Conservation (phyloP, 2,888 invertebrate genomes). For the Adelognathus sp. region DNA sequence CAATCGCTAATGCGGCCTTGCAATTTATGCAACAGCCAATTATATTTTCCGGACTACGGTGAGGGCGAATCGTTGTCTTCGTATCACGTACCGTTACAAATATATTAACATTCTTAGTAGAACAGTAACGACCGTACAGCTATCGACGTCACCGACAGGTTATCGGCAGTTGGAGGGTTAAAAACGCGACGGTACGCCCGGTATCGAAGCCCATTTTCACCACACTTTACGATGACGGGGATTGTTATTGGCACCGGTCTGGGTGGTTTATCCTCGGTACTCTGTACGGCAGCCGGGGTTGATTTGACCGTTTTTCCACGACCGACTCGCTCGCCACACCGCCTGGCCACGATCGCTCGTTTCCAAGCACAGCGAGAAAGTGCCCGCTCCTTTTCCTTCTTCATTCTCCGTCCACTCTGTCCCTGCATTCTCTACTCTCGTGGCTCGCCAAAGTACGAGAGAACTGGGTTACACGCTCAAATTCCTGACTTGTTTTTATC, state of each 20-base stretch:
- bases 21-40: no score
- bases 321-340: slow-evolving; percentile 36
- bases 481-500: slow-evolving; percentile 48
- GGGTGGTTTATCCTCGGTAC: slow-evolving; percentile 7
- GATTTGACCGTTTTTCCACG: slow-evolving; percentile 23
- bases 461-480: slow-evolving; percentile 64
- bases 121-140: not conserved
- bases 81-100: not conserved
- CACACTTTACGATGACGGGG: slow-evolving; percentile 74
- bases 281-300: slow-evolving; percentile 11
- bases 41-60: no score
- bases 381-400: slow-evolving; percentile 7
- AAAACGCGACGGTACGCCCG: slow-evolving; percentile 67
- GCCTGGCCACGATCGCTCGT: slow-evolving; percentile 10
- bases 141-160: slow-evolving; percentile 66
- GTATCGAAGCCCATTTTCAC: slow-evolving; percentile 73
- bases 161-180: slow-evolving; percentile 73
- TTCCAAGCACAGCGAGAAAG: slow-evolving; percentile 24
- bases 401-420: not conserved
- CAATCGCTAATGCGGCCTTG: no score
- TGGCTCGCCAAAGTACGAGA: slow-evolving; percentile 17
- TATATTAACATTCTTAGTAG: not conserved
- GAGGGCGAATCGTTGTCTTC: not conserved
- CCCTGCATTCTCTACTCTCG: slow-evolving; percentile 29
- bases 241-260: slow-evolving; percentile 72